Evolutionary conservation across 2,888 invertebrate genomes (phyloP).

Genomic region (Spodoptera exigua): DNA sequence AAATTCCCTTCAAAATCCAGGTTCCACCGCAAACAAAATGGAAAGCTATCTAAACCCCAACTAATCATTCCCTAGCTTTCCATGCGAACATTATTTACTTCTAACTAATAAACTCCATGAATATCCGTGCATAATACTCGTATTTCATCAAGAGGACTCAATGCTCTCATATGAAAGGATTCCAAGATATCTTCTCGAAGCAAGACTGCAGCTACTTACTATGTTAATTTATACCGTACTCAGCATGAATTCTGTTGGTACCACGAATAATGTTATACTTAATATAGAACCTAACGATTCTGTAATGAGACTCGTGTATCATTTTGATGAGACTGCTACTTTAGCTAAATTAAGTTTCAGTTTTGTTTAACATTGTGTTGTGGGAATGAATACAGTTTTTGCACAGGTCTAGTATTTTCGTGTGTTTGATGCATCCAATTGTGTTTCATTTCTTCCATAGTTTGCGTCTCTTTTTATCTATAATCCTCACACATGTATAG

Average conservation of each 20-base stretch:
- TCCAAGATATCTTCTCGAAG: conserved; percentile 48
- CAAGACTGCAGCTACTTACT: conserved; percentile 61
- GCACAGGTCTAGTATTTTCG: too few relatives aligned
- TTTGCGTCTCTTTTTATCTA: too few relatives aligned
- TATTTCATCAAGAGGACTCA: conserved; percentile 52
- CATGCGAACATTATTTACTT: conserved; percentile 55
- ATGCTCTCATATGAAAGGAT: conserved; percentile 47
- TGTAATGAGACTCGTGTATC: conserved; percentile 56
- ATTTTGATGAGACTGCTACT: conserved; percentile 32
- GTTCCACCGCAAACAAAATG: conserved; percentile 38
- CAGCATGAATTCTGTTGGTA: conserved; percentile 64
- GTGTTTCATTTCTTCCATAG: too few relatives aligned
- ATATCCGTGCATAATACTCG: conserved; percentile 51
- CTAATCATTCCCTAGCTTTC: conserved; percentile 52
- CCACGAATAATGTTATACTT: conserved; percentile 61
- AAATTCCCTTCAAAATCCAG: conserved; percentile 31
- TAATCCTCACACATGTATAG: too few relatives aligned
- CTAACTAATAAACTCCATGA: conserved; percentile 55
- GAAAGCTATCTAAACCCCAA: conserved; percentile 36
- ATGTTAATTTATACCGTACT: conserved; percentile 70
- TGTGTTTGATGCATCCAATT: too few relatives aligned
- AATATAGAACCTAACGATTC: conserved; percentile 56
- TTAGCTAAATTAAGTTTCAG: conserved; percentile 25
- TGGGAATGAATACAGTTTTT: conserved; percentile 1
- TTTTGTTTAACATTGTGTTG: conserved; percentile 4